A percentile compares a stretch with the other conserved stretches of the same genome.
Evolutionary conservation across 92 coral and sea anemone genomes (phyloP).

Genomic region (Paragorgia papillata): DNA sequence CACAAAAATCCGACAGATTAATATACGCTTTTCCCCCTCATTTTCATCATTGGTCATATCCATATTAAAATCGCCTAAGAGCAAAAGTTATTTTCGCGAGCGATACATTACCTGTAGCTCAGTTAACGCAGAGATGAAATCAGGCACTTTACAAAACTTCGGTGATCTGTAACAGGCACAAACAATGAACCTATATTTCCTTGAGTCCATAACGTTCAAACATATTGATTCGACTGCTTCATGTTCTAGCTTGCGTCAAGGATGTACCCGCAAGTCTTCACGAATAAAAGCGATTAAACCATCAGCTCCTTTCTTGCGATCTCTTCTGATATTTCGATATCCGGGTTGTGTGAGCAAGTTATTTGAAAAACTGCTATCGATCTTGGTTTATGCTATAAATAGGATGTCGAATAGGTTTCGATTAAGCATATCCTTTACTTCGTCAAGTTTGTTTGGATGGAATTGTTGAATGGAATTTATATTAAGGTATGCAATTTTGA

Average conservation of each 20-base stretch:
- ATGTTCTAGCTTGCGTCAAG: constrained; percentile 46
- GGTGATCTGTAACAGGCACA: constrained; percentile 64
- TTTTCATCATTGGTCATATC: constrained; percentile 43
- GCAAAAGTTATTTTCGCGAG: constrained; percentile 6
- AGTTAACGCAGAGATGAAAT: constrained; percentile 44
- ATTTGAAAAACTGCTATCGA: constrained; percentile 30
- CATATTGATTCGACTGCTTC: constrained; percentile 46
- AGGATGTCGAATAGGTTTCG: constrained; percentile 46
- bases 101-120: constrained; percentile 17
- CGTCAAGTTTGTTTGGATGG: background rate
- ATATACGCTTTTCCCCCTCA: no score
- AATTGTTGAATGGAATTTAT: constrained; percentile 51
- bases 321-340: constrained; percentile 47
- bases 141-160: constrained; percentile 48
- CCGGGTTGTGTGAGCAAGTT: constrained; percentile 35
- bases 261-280: constrained; percentile 29
- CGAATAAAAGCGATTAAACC: constrained; percentile 43
- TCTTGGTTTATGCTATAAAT: constrained; percentile 49
- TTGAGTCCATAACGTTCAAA: constrained; percentile 36
- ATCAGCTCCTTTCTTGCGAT: constrained; percentile 41
- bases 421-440: constrained; percentile 44
- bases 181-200: constrained; percentile 50
- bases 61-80: constrained; percentile 59
- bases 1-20: no score
- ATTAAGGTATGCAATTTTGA: constrained; percentile 49